Base-by-base conservation (phyloP, 2,888 invertebrate genomes). In the Latheticus oryzae region DNA sequence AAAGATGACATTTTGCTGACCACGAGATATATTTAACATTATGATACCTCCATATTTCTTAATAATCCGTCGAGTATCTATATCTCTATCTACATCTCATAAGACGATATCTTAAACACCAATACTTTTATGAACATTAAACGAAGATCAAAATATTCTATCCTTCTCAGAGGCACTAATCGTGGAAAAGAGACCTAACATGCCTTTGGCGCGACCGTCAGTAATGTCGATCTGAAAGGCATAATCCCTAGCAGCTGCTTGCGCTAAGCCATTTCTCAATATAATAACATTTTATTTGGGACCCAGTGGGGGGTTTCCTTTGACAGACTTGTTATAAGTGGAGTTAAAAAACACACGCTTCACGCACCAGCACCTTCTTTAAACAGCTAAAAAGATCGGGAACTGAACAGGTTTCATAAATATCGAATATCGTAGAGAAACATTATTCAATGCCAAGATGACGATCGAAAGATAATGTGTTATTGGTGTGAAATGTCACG, bases 221-320 rank as follows among this genome's bases (percentile, higher is more conserved):
- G 58, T 63, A 63, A 56, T 60, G 62, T 57, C 65, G 64, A 67
- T 64, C 67, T 64, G 66, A 68, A 67, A 69, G 65, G 64, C 62
- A 65, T 72, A 72, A 72, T 72, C 71, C 72, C 61, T 58, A 63
- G 70, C 73, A 73, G 73, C 71, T 71, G 73, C 66, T 71, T 62
- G 65, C 55, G 64, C 65, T 71, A 69, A 70, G 69, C 69, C 69
- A 71, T 71, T 73, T 72, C 72, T 73, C 72, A 68, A 71, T 71
- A 73, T 73, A 73, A 73, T 71, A 73, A 73, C 72, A 72, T 73
- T 73, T 73, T 73, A 73, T 73, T 73, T 67, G 65, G 64, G 57
- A 62, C 60, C 68, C 70, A 54, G 60, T 61, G 68, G 72, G 73
- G 73, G 71, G 69, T 57, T 66, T 70, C 65, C 69, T 73, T 71